phyloP scores from a whole-genome alignment of 2,113 vertebrate genomes.

The Geothlypis trichas region DNA sequence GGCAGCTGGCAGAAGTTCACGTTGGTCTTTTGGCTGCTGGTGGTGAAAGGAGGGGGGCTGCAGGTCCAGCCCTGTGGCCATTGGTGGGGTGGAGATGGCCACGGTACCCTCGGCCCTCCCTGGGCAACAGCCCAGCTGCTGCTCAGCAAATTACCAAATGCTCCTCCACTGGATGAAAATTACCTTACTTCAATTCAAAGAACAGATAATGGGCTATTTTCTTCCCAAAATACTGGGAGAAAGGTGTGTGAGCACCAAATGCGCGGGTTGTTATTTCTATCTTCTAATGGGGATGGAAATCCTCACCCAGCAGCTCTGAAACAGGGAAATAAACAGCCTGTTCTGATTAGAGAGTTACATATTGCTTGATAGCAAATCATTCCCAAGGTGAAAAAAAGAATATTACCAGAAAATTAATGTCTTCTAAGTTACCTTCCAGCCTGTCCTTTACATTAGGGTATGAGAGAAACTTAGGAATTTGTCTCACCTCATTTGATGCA shows the following conservation, averaged over 20 bases:
- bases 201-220: constrained; percentile 47
- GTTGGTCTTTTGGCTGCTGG: background rate
- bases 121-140: background rate
- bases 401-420: constrained; percentile 7
- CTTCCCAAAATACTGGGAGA: background rate
- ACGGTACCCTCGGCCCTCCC: accelerated
- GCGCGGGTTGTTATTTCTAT: background rate
- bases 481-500: background rate
- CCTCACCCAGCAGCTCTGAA: background rate
- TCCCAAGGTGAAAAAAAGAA: background rate
- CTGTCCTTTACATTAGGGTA: background rate
- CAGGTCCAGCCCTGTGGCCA: background rate
- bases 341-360: background rate
- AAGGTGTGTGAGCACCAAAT: background rate
- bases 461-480: background rate
- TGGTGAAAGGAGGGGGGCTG: background rate
- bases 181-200: constrained; percentile 1
- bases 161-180: background rate
- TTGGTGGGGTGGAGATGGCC: background rate
- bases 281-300: background rate
- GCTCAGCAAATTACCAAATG: background rate
- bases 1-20: background rate
- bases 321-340: background rate
- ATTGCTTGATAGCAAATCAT: constrained; percentile 3
- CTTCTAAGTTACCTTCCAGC: background rate